Evolutionary conservation across 2,113 vertebrate genomes (phyloP).

Genomic region (rat (Rattus norvegicus)): GRCr8 NC_086028.1:104584501-104585000

Average conservation of each 20-base stretch:
- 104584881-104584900: background rate
- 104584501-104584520: background rate
- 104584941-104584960: background rate
- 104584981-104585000: background rate
- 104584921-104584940: background rate
- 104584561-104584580: fast-evolving
- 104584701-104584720: background rate
- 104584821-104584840: background rate
- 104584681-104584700: too few species aligned
- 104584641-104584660: fast-evolving
- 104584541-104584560: background rate
- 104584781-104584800: background rate
- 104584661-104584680: too few species aligned
- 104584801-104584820: background rate
- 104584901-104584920: background rate
- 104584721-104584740: background rate
- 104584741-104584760: background rate
- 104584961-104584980: background rate
- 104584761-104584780: background rate
- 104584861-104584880: background rate
- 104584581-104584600: too few species aligned
- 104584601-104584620: too few species aligned
- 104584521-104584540: background rate
- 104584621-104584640: background rate
- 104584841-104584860: too few species aligned